Base-by-base conservation (phyloP, 2,797 vertebrate genomes). In the Tiaroga cobitis region DNA sequence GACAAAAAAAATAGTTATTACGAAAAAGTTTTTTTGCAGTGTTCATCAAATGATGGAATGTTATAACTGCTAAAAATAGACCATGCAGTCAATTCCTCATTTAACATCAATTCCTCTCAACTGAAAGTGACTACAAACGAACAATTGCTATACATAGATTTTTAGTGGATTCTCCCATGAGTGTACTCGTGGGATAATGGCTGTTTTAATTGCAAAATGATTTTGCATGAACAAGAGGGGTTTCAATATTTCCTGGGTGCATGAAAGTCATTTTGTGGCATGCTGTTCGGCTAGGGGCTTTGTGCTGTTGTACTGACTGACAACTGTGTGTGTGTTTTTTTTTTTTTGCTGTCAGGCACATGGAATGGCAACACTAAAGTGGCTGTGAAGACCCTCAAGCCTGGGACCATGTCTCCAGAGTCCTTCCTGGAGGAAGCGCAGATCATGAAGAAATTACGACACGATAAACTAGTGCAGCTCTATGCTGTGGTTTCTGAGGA, bases 321-420 rank as follows among this genome's bases (percentile, higher is more conserved):
- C 18, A 16, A 21, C 39, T 84, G 19, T 59, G 19, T 2, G 85
- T 2, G n/a, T n/a, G n/a, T n/a, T n/a, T n/a, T n/a, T n/a, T n/a
- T n/a, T n/a, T 86, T 8, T 84, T 72, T n/a, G 4, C 87, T 91
- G 87, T 16, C 94, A 99, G 98, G 98, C 90, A 99, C 97, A 0
- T 99, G 98, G 98, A 99, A 99, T 3, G 97, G 97, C 90, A 98
- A 98, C 94, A 99, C 98, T 34, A 97, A 98, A 93, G 98, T 99
- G 91, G 98, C 98, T 63, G 98, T 99, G 93, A 99, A 99, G 94
- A 99, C 97, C 29, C 94, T 99, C 91, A 99, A 99, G 91, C 96
- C 97, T 2, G 98, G 98, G 89, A 99, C 98, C 56, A 99, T 99
- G 98, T 99, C 98, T 80, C 97, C 98, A 0, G 97, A 99, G 88